phyloP scores from a whole-genome alignment of 2,797 vertebrate genomes.

The Gobio occitaniae region DNA sequence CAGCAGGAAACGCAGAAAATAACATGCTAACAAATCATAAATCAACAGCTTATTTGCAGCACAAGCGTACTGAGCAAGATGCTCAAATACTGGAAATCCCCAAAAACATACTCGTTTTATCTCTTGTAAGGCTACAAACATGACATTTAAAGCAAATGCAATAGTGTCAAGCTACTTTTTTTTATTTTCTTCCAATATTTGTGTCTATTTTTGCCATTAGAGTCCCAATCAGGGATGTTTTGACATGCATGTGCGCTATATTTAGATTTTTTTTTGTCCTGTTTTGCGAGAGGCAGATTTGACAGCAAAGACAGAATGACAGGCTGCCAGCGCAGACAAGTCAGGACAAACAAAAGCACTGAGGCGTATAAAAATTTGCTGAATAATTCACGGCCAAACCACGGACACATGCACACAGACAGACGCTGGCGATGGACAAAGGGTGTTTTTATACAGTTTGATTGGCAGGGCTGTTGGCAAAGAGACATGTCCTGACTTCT shows the following conservation, averaged over 20 bases:
- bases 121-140: neutral
- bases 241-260: slow-evolving; percentile 43
- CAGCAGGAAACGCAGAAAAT: slow-evolving; percentile 39
- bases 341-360: slow-evolving; percentile 58
- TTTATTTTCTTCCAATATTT: neutral
- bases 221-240: slow-evolving; percentile 1
- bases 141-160: neutral
- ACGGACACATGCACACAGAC: slow-evolving; percentile 33
- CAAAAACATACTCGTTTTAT: neutral
- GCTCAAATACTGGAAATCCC: slow-evolving; percentile 32
- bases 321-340: slow-evolving; percentile 63
- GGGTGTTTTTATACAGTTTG: slow-evolving; percentile 30
- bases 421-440: slow-evolving; percentile 45
- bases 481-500: slow-evolving; percentile 32
- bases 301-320: slow-evolving; percentile 44
- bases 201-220: slow-evolving; percentile 58
- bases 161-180: neutral
- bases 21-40: slow-evolving; percentile 49
- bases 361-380: slow-evolving; percentile 62
- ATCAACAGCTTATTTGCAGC: slow-evolving; percentile 19
- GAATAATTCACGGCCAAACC: slow-evolving; percentile 73
- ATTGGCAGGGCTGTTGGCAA: slow-evolving; percentile 23
- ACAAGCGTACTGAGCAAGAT: slow-evolving; percentile 4
- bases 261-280: slow-evolving; percentile 50
- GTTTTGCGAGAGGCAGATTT: slow-evolving; percentile 15